Evolutionary conservation across 1,140 invertebrate species (phyloP).

Genomic region (Camponotus vicinus): DNA sequence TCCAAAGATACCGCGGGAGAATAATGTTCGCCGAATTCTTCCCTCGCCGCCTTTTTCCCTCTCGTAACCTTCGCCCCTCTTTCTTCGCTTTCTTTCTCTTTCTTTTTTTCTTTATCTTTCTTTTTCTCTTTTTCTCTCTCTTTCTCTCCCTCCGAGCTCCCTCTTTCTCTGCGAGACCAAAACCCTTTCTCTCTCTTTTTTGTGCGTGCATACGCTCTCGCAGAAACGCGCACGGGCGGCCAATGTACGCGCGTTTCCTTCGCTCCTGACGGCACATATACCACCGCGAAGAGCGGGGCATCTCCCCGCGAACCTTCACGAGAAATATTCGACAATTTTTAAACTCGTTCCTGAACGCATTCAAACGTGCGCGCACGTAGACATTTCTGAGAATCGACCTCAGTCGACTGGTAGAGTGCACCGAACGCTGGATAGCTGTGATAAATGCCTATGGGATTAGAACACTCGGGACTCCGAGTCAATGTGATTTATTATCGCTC

Average conservation of each 20-base stretch:
- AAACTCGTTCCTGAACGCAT: constrained; percentile 84
- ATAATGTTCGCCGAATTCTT: constrained; percentile 63
- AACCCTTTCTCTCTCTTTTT: constrained; percentile 53
- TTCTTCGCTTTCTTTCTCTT: constrained; percentile 34
- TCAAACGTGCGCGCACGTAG: constrained; percentile 77
- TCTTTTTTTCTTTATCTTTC: background rate
- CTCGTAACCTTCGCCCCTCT: constrained; percentile 63
- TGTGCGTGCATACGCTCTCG: constrained; percentile 49
- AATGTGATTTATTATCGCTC: constrained; percentile 13
- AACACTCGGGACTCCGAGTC: background rate
- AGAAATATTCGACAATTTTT: constrained; percentile 85
- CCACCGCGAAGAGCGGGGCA: constrained; percentile 41
- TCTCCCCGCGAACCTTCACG: constrained; percentile 54
- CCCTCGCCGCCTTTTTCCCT: constrained; percentile 53
- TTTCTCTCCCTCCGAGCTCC: background rate
- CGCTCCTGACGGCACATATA: constrained; percentile 54
- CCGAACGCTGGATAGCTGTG: constrained; percentile 46
- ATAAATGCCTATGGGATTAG: constrained; percentile 43
- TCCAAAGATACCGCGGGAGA: constrained; percentile 47
- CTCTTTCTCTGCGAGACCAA: background rate
- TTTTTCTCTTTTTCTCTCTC: constrained; percentile 34
- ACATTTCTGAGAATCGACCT: constrained; percentile 82
- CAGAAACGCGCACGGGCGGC: constrained; percentile 48
- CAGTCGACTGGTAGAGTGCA: constrained; percentile 41
- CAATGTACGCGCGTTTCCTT: constrained; percentile 42